Evolutionary conservation across 2,797 vertebrate species (phyloP).

Genomic region (Spinus olivaceus): DNA sequence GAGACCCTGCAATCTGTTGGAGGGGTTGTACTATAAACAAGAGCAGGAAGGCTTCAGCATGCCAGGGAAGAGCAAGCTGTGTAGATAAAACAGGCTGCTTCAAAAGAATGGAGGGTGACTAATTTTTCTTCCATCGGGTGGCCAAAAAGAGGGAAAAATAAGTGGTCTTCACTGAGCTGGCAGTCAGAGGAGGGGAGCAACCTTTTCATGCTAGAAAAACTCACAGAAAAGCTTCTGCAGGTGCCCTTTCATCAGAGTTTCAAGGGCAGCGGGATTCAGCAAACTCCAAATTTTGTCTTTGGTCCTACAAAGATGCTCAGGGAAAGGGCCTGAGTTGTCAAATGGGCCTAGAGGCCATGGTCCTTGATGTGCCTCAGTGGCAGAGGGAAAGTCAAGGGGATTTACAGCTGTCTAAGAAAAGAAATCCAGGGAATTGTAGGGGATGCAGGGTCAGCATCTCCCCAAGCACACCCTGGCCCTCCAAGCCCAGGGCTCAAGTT

Average conservation of each 20-base stretch:
- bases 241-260: background rate
- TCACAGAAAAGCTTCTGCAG: background rate
- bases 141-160: background rate
- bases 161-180: background rate
- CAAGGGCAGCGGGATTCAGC: background rate
- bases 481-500: background rate
- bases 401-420: background rate
- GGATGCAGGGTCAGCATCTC: background rate
- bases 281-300: background rate
- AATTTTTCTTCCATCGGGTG: background rate
- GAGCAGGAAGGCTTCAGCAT: conserved; percentile 28
- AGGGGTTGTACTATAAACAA: conserved; percentile 55
- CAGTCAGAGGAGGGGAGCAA: background rate
- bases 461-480: background rate
- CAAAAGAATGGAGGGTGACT: background rate
- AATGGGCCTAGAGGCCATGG: background rate
- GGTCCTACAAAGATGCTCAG: background rate
- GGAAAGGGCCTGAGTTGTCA: background rate
- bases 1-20: conserved; percentile 58
- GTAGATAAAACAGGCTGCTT: conserved; percentile 38
- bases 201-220: background rate
- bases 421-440: background rate
- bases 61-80: conserved; percentile 45
- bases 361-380: background rate
- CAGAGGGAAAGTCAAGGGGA: background rate